Conservation (phyloP, 2,888 invertebrate genomes). For the Chymomyza amoena region DNA sequence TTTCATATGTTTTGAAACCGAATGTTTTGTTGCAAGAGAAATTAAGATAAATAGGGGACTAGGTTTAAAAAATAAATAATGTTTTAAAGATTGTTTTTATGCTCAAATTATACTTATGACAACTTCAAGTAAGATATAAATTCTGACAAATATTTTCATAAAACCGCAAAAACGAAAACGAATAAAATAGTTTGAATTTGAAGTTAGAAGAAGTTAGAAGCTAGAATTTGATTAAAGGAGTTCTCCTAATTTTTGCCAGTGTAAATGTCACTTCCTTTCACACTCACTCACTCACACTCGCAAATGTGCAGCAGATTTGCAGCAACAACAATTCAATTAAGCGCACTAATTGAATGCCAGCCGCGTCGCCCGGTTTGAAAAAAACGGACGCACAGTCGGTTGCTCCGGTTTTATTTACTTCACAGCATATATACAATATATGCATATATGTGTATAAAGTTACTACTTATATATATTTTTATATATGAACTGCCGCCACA, state of each 20-base stretch:
- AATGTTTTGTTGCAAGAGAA: too few species aligned
- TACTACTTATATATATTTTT: too few species aligned
- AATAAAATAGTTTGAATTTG: too few species aligned
- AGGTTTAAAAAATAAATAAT: too few species aligned
- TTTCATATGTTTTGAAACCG: too few species aligned
- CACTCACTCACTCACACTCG: not conserved
- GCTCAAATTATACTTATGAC: too few species aligned
- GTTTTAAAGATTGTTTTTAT: too few species aligned
- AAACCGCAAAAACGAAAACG: too few species aligned
- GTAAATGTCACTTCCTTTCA: constrained; percentile 11
- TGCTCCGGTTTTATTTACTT: constrained; percentile 3
- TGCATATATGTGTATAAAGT: not conserved
- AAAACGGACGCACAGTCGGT: constrained; percentile 6
- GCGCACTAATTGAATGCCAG: constrained; percentile 71
- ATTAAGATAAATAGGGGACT: too few species aligned
- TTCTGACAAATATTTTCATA: too few species aligned
- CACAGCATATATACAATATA: not conserved
- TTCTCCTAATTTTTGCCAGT: not conserved
- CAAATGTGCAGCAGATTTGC: constrained; percentile 63
- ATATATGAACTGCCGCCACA: constrained; percentile 4
- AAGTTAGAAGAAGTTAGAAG: too few species aligned
- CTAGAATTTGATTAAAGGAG: not conserved
- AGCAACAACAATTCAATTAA: constrained; percentile 74
- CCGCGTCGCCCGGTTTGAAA: constrained; percentile 36
- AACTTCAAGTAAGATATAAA: too few species aligned